Percentiles rank a stretch among this genome's conserved stretches.
Evolutionary conservation across 2,797 vertebrate genomes (phyloP).

Genomic region (Miichthys miiuy): DNA sequence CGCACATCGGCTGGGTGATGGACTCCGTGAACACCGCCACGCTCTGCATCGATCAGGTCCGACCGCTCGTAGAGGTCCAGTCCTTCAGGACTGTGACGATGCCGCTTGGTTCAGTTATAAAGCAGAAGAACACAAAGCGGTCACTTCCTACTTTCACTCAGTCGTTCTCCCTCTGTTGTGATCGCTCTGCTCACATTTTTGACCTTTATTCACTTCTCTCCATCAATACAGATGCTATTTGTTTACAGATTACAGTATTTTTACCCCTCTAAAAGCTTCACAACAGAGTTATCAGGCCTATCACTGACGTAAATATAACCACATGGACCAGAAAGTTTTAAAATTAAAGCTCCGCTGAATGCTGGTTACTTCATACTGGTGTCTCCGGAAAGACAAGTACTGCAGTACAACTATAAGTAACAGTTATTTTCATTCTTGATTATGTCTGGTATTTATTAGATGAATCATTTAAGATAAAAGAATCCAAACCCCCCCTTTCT

Average conservation of each 20-base stretch:
- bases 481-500: no score
- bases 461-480: no score
- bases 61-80: neutral
- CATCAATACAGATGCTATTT: neutral
- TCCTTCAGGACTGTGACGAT: neutral
- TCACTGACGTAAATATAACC: neutral
- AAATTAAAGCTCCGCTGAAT: no score
- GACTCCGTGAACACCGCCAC: slow-evolving; percentile 92
- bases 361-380: no score
- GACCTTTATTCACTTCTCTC: slow-evolving; percentile 19
- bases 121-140: neutral
- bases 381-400: no score
- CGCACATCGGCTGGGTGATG: slow-evolving; percentile 97
- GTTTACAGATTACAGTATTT: neutral
- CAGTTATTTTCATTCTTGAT: no score
- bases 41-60: slow-evolving; percentile 91
- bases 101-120: neutral
- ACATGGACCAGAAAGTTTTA: neutral
- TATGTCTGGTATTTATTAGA: no score
- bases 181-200: neutral
- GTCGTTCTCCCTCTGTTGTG: neutral
- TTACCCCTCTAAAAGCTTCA: no score
- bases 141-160: slow-evolving; percentile 1
- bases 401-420: no score
- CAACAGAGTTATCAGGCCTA: no score